A percentile compares a stretch with the other conserved stretches of the same genome.
Conservation (phyloP, 2,113 vertebrate genomes). For the Anoplopoma fimbria region DNA sequence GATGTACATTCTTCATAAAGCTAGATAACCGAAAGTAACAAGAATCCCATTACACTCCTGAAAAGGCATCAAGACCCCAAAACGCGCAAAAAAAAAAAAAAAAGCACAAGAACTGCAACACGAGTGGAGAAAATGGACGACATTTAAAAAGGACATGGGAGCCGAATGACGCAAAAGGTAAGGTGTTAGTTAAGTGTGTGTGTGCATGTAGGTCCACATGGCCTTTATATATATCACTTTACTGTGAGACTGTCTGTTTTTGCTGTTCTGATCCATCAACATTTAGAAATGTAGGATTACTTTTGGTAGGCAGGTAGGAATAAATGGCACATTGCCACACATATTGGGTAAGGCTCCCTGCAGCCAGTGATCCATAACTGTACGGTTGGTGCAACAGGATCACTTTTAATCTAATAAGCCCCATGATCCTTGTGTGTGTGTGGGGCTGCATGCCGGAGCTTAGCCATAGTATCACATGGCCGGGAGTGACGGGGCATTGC, state of each 20-base stretch:
- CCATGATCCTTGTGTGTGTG: conserved; percentile 73
- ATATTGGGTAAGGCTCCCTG: conserved; percentile 21
- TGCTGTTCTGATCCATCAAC: background rate
- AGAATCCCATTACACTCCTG: conserved; percentile 96
- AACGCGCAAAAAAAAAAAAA: background rate
- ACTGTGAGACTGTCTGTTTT: background rate
- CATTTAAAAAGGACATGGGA: conserved; percentile 30
- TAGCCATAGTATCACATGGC: conserved; percentile 80
- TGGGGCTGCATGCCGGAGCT: conserved; percentile 75
- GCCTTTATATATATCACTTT: background rate
- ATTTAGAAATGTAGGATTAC: background rate
- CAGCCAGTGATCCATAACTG: conserved; percentile 48
- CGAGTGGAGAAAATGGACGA: conserved; percentile 35
- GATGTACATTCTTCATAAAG: conserved; percentile 91
- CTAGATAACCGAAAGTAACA: conserved; percentile 95
- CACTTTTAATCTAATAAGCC: conserved; percentile 84
- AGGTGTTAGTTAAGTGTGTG: conserved; percentile 4
- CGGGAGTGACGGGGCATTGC: conserved; percentile 23
- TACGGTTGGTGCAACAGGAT: conserved; percentile 76
- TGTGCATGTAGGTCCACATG: background rate
- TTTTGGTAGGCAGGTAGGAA: background rate
- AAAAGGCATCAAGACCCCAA: conserved; percentile 83
- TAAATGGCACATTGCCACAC: conserved; percentile 18
- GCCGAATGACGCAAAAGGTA: conserved; percentile 51
- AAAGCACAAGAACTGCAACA: conserved; percentile 3